phyloP scores from a whole-genome alignment of 2,888 invertebrate genomes.

The Exephanes ischioxanthus region DNA sequence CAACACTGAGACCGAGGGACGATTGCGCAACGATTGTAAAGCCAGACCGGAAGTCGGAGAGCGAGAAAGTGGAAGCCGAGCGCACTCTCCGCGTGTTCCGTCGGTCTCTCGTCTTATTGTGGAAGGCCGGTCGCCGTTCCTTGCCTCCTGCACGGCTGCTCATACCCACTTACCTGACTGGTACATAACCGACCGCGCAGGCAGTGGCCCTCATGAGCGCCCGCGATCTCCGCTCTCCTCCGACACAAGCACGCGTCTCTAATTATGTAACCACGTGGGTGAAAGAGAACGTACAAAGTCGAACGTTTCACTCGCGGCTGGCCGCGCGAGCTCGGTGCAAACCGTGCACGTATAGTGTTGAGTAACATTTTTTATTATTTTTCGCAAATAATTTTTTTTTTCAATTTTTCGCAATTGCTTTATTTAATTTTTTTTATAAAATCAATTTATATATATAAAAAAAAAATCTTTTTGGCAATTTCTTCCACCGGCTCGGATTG shows the following conservation, averaged over 20 bases:
- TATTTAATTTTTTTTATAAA: too few species aligned
- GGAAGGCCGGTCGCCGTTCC: slow-evolving; percentile 16
- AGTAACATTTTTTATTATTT: too few species aligned
- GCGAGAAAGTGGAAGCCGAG: slow-evolving; percentile 57
- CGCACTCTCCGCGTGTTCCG: slow-evolving; percentile 14
- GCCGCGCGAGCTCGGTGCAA: background rate
- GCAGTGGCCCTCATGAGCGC: background rate
- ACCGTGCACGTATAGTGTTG: too few species aligned
- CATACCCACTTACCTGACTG: slow-evolving; percentile 43
- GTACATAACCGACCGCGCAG: slow-evolving; percentile 47
- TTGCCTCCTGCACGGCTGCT: slow-evolving; percentile 23
- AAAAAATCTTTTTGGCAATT: background rate
- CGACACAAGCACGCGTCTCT: slow-evolving; percentile 37
- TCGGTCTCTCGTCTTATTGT: slow-evolving; percentile 41
- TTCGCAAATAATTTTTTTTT: too few species aligned
- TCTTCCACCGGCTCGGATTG: background rate
- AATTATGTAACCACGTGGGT: slow-evolving; percentile 69
- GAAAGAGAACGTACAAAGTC: slow-evolving; percentile 68
- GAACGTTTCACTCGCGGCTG: slow-evolving; percentile 47
- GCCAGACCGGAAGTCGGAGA: slow-evolving; percentile 54
- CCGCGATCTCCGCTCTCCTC: slow-evolving; percentile 9
- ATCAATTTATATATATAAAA: too few species aligned
- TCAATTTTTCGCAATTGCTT: too few species aligned
- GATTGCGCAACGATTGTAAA: slow-evolving; percentile 55
- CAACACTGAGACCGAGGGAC: slow-evolving; percentile 8